Conservation (phyloP, 2,113 vertebrate genomes). For the Elgaria multicarinata region DNA sequence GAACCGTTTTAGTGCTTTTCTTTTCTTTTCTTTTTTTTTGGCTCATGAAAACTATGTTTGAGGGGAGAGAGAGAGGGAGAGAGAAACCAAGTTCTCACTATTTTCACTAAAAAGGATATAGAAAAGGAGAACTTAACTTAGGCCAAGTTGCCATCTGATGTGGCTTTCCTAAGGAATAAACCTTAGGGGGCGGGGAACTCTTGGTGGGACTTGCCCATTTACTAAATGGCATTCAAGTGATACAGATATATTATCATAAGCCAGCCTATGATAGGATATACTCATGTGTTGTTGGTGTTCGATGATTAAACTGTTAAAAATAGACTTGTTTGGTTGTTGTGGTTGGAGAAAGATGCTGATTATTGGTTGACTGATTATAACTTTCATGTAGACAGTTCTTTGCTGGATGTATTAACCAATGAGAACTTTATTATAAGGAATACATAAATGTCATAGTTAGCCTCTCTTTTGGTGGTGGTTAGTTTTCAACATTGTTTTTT, state of each 20-base stretch:
- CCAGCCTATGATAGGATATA: background rate
- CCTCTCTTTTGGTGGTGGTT: background rate
- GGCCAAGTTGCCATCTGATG: background rate
- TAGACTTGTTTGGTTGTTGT: background rate
- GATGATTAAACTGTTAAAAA: background rate
- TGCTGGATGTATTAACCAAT: background rate
- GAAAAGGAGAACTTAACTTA: background rate
- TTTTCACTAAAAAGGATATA: background rate
- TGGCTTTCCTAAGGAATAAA: slow-evolving; percentile 1
- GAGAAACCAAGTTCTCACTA: background rate
- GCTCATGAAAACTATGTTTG: background rate
- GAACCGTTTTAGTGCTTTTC: background rate
- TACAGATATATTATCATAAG: background rate
- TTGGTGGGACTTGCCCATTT: background rate
- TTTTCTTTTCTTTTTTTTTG: too few species aligned
- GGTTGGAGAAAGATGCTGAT: background rate
- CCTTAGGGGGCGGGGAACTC: background rate
- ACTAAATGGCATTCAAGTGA: background rate
- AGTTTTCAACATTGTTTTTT: background rate
- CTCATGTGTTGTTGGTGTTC: background rate
- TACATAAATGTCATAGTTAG: background rate
- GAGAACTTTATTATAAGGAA: background rate
- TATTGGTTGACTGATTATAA: background rate
- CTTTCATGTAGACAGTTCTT: background rate
- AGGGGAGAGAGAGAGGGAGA: background rate